A percentile compares a stretch with the other conserved stretches of the same genome.
Conservation (phyloP, 2,113 vertebrate species). For the Cyphomyrus discorhynchus region DNA sequence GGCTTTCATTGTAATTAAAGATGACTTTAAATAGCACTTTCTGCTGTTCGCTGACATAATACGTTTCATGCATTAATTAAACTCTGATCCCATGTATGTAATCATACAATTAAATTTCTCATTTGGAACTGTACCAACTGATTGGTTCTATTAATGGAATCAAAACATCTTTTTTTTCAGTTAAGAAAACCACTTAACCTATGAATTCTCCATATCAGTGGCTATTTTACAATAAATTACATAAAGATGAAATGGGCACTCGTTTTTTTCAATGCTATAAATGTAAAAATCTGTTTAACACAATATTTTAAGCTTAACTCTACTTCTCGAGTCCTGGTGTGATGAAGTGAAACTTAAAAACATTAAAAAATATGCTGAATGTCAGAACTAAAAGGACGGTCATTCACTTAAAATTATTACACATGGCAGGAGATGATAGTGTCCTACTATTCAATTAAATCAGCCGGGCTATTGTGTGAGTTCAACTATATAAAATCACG, state of each 20-base stretch:
- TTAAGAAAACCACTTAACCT: constrained; percentile 17
- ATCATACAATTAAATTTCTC: constrained; percentile 49
- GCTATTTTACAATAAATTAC: background rate
- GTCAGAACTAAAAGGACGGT: constrained; percentile 11
- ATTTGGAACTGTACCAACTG: constrained; percentile 42
- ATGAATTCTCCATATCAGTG: background rate
- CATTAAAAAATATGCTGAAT: background rate
- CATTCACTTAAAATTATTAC: background rate
- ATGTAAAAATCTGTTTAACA: background rate
- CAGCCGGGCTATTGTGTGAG: background rate
- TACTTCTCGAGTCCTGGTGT: background rate
- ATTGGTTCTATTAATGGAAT: constrained; percentile 29
- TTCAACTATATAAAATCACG: background rate
- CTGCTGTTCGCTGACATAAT: constrained; percentile 33
- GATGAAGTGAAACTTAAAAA: background rate
- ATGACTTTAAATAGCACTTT: constrained; percentile 42
- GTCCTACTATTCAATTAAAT: background rate
- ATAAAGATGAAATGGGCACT: background rate
- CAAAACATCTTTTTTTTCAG: background rate
- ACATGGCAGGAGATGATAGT: background rate
- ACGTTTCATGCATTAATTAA: constrained; percentile 52
- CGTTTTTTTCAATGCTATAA: background rate
- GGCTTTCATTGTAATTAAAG: constrained; percentile 35
- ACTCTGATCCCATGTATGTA: constrained; percentile 45
- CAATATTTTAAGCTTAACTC: background rate